A percentile compares a stretch with the other conserved stretches of the same genome.
Evolutionary conservation across 1,140 invertebrate genomes (phyloP).

Genomic region (roundworm (Caenorhabditis elegans)): DNA sequence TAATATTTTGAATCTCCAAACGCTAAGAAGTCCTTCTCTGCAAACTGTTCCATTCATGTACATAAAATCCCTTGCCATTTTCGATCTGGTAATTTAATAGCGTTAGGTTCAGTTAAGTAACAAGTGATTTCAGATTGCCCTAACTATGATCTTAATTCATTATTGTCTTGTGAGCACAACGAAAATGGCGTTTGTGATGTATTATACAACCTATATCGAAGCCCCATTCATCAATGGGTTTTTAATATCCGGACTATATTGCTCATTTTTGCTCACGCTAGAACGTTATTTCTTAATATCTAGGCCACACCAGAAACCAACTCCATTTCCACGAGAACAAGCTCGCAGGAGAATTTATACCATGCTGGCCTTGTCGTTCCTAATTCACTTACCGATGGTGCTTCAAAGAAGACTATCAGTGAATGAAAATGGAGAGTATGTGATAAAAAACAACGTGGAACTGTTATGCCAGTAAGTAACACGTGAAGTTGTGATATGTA

Average conservation of each 20-base stretch:
- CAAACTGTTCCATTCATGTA: conserved; percentile 65
- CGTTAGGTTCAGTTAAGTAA: no score
- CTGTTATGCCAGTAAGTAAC: conserved; percentile 50
- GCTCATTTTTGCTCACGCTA: conserved; percentile 62
- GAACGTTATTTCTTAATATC: conserved; percentile 49
- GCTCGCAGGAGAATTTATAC: conserved; percentile 52
- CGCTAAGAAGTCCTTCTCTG: conserved; percentile 56
- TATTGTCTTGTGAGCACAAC: conserved; percentile 39
- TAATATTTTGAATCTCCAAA: conserved; percentile 60
- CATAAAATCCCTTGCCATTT: conserved; percentile 60
- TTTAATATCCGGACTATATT: conserved; percentile 63
- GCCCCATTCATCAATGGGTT: conserved; percentile 63
- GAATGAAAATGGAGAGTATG: conserved; percentile 35
- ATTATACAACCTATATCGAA: conserved; percentile 49
- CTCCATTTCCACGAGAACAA: conserved; percentile 52
- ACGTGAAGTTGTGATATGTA: background rate
- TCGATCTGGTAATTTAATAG: conserved; percentile 57
- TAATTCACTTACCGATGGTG: conserved; percentile 59
- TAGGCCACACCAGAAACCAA: background rate
- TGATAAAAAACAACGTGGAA: conserved; percentile 52
- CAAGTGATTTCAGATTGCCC: conserved; percentile 49
- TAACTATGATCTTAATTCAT: conserved; percentile 57
- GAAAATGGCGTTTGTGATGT: conserved; percentile 14
- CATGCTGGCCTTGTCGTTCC: conserved; percentile 52
- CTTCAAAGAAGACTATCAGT: conserved; percentile 54